phyloP scores from a whole-genome alignment of 2,888 invertebrate species.

The Tanypteryx hageni region DNA sequence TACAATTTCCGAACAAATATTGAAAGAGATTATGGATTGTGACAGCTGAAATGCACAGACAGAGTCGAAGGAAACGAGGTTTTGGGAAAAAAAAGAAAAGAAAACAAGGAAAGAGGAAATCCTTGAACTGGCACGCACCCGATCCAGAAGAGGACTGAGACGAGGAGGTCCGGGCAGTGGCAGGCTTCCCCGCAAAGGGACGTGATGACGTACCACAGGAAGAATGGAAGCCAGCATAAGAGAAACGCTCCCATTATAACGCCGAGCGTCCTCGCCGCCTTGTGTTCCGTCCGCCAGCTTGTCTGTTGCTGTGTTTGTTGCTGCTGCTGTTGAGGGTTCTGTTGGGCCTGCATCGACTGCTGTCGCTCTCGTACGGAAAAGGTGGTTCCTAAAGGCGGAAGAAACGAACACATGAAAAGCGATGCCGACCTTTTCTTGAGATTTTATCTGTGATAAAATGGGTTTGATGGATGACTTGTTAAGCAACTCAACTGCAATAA shows the following conservation, averaged over 20 bases:
- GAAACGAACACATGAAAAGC: no score
- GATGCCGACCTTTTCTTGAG: no score
- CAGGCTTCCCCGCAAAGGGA: constrained; percentile 88
- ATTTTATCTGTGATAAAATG: no score
- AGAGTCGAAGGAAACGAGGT: no score
- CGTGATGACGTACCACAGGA: constrained; percentile 93
- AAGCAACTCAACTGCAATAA: no score
- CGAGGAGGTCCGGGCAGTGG: constrained; percentile 82
- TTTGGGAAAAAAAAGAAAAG: no score
- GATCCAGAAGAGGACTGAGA: constrained; percentile 90
- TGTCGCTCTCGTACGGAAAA: neutral
- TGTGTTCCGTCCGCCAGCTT: constrained; percentile 92
- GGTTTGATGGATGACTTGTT: no score
- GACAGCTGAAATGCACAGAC: no score
- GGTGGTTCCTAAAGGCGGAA: neutral
- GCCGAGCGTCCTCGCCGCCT: constrained; percentile 95
- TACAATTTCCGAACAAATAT: no score
- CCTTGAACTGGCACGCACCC: constrained; percentile 78
- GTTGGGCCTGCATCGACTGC: neutral
- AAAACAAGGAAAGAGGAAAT: no score
- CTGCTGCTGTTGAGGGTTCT: neutral
- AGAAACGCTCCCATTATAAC: constrained; percentile 98
- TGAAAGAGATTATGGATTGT: no score
- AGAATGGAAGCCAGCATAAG: constrained; percentile 97
- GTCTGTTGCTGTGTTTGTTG: neutral